Evolutionary conservation across 2,888 invertebrate species (phyloP).

Genomic region (Mesorhabditis spiculigera): DNA sequence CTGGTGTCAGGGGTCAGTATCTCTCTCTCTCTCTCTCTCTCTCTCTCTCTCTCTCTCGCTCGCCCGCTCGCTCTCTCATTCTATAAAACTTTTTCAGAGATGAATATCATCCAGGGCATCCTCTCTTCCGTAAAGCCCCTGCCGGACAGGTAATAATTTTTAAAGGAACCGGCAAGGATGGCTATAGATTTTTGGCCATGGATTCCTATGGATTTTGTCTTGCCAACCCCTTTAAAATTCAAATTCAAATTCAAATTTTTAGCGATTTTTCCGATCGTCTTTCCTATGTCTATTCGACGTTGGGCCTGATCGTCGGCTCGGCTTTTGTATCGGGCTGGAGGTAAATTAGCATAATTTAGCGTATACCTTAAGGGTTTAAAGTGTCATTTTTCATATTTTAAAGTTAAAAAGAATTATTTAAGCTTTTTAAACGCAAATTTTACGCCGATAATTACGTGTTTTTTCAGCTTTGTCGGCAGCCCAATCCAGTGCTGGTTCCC

Average conservation of each 20-base stretch:
- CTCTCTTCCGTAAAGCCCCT: conserved; percentile 51
- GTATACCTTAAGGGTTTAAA: no score
- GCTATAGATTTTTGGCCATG: conserved; percentile 18
- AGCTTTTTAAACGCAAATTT: background rate
- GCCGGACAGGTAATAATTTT: conserved; percentile 28
- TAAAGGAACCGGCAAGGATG: background rate
- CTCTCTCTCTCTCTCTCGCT: no score
- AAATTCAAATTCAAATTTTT: conserved; percentile 8
- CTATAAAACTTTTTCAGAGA: conserved; percentile 12
- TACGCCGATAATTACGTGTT: conserved; percentile 2
- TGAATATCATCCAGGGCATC: conserved; percentile 55
- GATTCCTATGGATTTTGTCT: background rate
- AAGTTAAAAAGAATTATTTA: no score
- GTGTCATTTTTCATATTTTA: no score
- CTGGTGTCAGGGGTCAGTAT: no score
- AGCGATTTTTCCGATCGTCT: conserved; percentile 46
- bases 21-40: no score
- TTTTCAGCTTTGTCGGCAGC: conserved; percentile 61
- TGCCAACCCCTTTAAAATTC: background rate
- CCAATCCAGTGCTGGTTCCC: conserved; percentile 65
- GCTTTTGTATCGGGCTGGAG: conserved; percentile 63
- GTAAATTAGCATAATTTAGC: conserved; percentile 17
- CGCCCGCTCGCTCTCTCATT: no score
- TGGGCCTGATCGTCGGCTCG: conserved; percentile 62
- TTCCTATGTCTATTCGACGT: conserved; percentile 60